These are phyloP conservation scores for Papilio helenus DNA, from an alignment of 1,140 invertebrate genomes.

Conservation along the genomic window DNA sequence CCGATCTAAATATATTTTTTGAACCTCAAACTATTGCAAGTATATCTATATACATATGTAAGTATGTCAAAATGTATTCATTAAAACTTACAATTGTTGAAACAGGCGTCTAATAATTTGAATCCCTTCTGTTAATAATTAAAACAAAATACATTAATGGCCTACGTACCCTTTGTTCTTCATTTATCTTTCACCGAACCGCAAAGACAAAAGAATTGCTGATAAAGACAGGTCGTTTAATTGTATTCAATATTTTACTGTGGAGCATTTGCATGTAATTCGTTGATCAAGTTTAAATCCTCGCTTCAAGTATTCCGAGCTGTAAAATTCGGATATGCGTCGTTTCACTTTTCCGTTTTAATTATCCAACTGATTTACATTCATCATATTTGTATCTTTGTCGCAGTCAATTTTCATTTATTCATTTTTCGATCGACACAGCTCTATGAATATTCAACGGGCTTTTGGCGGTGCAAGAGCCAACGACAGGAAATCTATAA, in stretches of 20 bases:
- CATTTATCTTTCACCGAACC: neutral
- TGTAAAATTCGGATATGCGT: neutral
- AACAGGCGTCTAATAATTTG: neutral
- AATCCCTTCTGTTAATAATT: slow-evolving; percentile 1
- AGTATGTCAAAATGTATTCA: neutral
- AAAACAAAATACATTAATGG: slow-evolving; percentile 1
- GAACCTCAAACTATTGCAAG: neutral
- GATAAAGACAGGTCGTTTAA: neutral
- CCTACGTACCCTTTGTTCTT: neutral
- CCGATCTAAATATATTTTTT: neutral
- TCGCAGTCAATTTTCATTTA: neutral
- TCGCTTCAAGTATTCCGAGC: neutral
- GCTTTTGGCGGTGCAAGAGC: neutral
- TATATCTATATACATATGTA: neutral
- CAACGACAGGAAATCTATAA: neutral
- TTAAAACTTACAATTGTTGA: neutral
- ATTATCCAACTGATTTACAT: neutral
- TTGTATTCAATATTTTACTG: slow-evolving; percentile 8
- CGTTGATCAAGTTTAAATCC: neutral
- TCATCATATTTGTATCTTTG: neutral
- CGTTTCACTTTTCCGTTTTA: neutral
- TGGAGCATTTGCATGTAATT: neutral
- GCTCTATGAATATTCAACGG: slow-evolving; percentile 1
- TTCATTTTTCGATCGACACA: neutral
- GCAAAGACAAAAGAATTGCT: neutral